phyloP scores from a whole-genome alignment of 2,888 invertebrate species.

The Panzeria rudis region DNA sequence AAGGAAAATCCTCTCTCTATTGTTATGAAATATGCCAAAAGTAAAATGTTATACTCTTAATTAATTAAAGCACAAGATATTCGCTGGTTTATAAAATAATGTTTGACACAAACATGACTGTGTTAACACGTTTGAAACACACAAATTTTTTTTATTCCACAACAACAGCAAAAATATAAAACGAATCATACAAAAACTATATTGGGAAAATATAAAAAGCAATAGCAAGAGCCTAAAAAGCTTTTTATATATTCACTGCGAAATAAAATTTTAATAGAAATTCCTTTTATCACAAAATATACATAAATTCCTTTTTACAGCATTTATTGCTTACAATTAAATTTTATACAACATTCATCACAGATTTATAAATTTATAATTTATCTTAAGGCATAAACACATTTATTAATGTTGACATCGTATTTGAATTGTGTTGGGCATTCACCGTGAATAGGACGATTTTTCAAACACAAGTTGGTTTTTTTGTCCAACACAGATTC shows the following conservation, averaged over 20 bases:
- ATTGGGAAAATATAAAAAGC: neutral
- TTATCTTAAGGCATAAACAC: slow-evolving; percentile 75
- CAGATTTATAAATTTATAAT: neutral
- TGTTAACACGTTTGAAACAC: slow-evolving; percentile 14
- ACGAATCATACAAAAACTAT: neutral
- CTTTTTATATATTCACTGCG: neutral
- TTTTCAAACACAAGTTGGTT: slow-evolving; percentile 77
- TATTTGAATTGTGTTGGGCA: slow-evolving; percentile 79
- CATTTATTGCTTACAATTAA: neutral
- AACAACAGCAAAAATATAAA: neutral
- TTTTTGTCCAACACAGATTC: slow-evolving; percentile 77
- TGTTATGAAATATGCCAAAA: neutral
- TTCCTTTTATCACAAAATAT: neutral
- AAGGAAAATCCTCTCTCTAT: too few species aligned
- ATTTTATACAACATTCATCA: neutral
- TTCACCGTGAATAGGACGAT: slow-evolving; percentile 79
- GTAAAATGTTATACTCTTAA: neutral
- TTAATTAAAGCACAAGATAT: neutral
- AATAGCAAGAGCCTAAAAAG: neutral
- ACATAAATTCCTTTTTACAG: neutral
- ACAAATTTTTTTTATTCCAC: neutral
- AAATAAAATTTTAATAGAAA: neutral
- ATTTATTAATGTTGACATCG: slow-evolving; percentile 78
- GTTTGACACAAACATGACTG: neutral
- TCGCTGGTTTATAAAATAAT: slow-evolving; percentile 17